Base-by-base conservation (phyloP, 2,113 vertebrate genomes). In the Apodemus speciosus region DNA sequence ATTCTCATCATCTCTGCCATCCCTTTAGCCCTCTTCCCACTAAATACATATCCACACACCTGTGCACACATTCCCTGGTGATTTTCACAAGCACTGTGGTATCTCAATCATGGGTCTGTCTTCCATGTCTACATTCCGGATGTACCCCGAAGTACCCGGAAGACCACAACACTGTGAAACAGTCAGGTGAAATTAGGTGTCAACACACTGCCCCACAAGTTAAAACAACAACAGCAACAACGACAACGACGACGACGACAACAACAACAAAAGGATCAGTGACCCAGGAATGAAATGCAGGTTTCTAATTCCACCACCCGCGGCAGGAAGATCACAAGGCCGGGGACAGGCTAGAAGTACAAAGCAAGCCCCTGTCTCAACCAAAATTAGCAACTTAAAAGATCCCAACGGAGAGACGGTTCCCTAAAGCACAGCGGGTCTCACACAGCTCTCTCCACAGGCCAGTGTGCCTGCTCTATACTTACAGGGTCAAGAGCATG, bases 161-260 rank as follows among this genome's bases (percentile, higher is more conserved):
- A 92, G 83, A 51, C 40, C 53, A 69, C 69, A 71, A 72, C 80
- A 60, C 20, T 18, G 92, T 38, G 66, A 43, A 90, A 92, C 2
- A 93, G 25, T 15, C 60, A 30, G 72, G 43, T 43, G 38, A 96
- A 96, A 91, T 53, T 62, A 68, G 20, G 14, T 69, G 49, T 69
- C 35, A 85, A 89, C 23, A 94, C 9, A 51, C 38, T 87, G 30
- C 20, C 46, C 56, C n/a, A 0, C 72, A 53, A 88, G 18, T 85
- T 87, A 76, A 15, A 49, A 49, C 25, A 49, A 76, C 9, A 60
- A 60, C 20, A 60, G n/a, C n/a, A n/a, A 46, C 43, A 6, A 46
- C 43, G 43, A 46, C 43, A 46, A 46, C 43, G 6, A 46, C 43
- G 43, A 46, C 43, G 43, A 46, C 43, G 43, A 58, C 56, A 1